Evolutionary conservation across 2,113 vertebrate genomes (phyloP), one percentile per base, ranked within the genome.

Genomic region (Camelus dromedarius): DNA sequence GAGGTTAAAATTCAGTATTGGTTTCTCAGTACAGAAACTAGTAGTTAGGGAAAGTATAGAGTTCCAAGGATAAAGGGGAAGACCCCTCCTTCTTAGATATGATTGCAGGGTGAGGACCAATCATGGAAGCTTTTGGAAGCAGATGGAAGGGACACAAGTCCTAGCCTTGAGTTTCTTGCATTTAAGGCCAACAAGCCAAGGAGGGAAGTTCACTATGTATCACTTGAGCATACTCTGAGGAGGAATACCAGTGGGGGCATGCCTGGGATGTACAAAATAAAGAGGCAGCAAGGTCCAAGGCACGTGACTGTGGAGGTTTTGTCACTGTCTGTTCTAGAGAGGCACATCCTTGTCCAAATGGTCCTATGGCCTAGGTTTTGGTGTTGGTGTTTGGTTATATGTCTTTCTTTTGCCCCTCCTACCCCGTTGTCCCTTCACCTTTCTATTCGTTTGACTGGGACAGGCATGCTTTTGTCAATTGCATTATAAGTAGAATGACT

Each of bases 1-100:
- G 32, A 89, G n/a, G 66, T 77, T 92, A 92, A 96, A 88, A 88
- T 77, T 28, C 54, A 52, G 56, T 56, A 54, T 35, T 70, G 80
- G 15, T 87, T 96, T 95, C 60, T 62, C 32, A 89, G 96, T 58
- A 91, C 26, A 92, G 90, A 85, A 96, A 60, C 12, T 50, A 82
- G 75, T 50, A 89, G 72, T 58, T 69, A 48, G 42, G 32, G 10
- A 64, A 95, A 88, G 20, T 38, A 64, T 3, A 69, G 64, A 5
- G 35, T 69, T 87, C 54, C 19, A 38, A 48, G 3, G 67, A 82
- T 35, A 80, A 82, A 92, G n/a, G 10, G 38, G 62, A 70, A 58
- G 73, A 38, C 0, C 1, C 2, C 20, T 54, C 9, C 19, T 50
- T 32, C n/a, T 79, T 38, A 32, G 50, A 58, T n/a, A 15, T 42